Conservation (phyloP, 2,888 invertebrate genomes). For the Hypena proboscidalis region DNA sequence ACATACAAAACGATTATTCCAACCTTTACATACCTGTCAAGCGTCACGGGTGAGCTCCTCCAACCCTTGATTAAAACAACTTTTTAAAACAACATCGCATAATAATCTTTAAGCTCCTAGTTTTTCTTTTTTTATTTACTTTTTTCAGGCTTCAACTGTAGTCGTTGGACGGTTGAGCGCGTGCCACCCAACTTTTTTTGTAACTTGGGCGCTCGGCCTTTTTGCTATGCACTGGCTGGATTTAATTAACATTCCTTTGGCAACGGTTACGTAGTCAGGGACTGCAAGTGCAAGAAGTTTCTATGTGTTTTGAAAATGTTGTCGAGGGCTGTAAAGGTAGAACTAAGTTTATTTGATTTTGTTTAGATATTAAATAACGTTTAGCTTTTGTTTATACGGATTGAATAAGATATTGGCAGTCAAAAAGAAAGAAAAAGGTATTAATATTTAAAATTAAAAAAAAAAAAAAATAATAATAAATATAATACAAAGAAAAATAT, state of each 20-base stretch:
- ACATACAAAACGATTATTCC: background rate
- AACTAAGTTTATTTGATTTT: too few relatives aligned
- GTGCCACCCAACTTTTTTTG: slow-evolving; percentile 76
- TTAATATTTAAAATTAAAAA: too few relatives aligned
- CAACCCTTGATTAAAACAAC: slow-evolving; percentile 16
- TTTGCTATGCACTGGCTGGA: slow-evolving; percentile 46
- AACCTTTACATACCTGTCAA: background rate
- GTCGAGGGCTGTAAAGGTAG: too few relatives aligned
- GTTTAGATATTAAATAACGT: too few relatives aligned
- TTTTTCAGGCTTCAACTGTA: slow-evolving; percentile 3
- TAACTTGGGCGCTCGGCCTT: slow-evolving; percentile 51
- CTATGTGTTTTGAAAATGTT: too few relatives aligned
- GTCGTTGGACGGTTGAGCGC: slow-evolving; percentile 52
- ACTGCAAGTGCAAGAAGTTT: slow-evolving; percentile 17
- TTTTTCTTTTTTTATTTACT: slow-evolving; percentile 11
- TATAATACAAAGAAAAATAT: too few relatives aligned
- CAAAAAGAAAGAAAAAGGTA: too few relatives aligned
- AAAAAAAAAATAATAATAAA: too few relatives aligned
- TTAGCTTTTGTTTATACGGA: too few relatives aligned
- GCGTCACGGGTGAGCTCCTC: slow-evolving; percentile 12
- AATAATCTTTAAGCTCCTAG: slow-evolving; percentile 2
- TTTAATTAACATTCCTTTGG: slow-evolving; percentile 54
- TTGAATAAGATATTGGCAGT: too few relatives aligned
- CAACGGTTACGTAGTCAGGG: slow-evolving; percentile 14
- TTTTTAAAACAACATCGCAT: too few relatives aligned